Conservation (phyloP, 2,888 invertebrate species). For the Diabrotica balteata region DNA sequence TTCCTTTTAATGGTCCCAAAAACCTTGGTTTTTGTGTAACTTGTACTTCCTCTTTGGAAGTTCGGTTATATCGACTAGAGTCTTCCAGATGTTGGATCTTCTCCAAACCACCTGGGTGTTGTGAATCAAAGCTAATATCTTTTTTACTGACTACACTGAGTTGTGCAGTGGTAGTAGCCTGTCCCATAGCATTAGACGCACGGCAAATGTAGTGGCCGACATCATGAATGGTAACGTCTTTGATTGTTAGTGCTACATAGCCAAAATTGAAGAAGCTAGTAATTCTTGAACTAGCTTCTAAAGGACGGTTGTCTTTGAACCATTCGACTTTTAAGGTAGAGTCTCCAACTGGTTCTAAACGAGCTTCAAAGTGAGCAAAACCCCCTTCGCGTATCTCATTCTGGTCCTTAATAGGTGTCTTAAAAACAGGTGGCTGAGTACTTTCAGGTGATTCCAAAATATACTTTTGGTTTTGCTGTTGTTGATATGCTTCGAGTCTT, state of each 20-base stretch:
- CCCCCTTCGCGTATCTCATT: slow-evolving; percentile 87
- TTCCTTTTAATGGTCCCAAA: slow-evolving; percentile 87
- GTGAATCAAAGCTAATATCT: slow-evolving; percentile 87
- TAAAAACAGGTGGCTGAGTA: slow-evolving; percentile 83
- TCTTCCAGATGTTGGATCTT: slow-evolving; percentile 92
- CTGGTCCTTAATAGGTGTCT: slow-evolving; percentile 88
- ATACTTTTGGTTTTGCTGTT: slow-evolving; percentile 80
- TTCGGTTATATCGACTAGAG: slow-evolving; percentile 73
- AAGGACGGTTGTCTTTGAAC: slow-evolving; percentile 88
- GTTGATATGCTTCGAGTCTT: slow-evolving; percentile 88
- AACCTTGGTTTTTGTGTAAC: slow-evolving; percentile 86
- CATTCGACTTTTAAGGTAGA: slow-evolving; percentile 89
- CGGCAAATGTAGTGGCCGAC: slow-evolving; percentile 88
- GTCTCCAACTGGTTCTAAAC: slow-evolving; percentile 92
- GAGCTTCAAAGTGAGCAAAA: slow-evolving; percentile 94
- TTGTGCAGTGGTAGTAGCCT: slow-evolving; percentile 83
- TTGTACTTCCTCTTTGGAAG: slow-evolving; percentile 72
- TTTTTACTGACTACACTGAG: slow-evolving; percentile 84
- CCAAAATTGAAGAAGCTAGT: slow-evolving; percentile 95
- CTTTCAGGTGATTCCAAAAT: slow-evolving; percentile 83
- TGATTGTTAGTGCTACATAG: slow-evolving; percentile 92
- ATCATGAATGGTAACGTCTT: slow-evolving; percentile 88
- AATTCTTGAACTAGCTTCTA: slow-evolving; percentile 92
- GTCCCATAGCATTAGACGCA: slow-evolving; percentile 86
- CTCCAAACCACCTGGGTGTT: slow-evolving; percentile 90